Evolutionary conservation across 2,888 invertebrate genomes (phyloP), one percentile per base, ranked within the genome.

Genomic region (Folsomia manolachei): DNA sequence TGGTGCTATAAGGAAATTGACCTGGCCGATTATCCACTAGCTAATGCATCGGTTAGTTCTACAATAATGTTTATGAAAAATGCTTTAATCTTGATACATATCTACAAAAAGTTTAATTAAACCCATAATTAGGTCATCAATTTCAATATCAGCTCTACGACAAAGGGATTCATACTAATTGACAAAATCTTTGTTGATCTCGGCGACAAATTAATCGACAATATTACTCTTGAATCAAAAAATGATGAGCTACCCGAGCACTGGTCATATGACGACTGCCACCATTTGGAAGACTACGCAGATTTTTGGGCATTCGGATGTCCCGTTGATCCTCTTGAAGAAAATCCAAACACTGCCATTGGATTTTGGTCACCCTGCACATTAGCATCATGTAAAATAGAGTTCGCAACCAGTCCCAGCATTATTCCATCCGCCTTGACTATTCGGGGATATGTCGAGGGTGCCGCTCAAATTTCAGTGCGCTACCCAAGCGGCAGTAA

Each of bases 1-100:
- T 56, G 56, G 56, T 56, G 56, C 19, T 56, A 56, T 56, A n/a
- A 56, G 56, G 56, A 56, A n/a, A 56, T 56, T 56, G 56, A 56
- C n/a, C 19, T 56, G 56, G 4, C 56, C n/a, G n/a, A 18, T n/a
- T 7, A 14, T 21, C 56, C 56, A 4, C 11, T 7, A 19, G 11
- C 7, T 7, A 19, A 56, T 56, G 7, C 56, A 56, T 7, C 56
- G 4, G 56, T 56, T 14, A 56, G 39, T 39, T 39, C 14, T 39
- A 14, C 7, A 39, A 39, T 39, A 14, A 39, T 39, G 14, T 39
- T 39, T 39, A 9, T 39, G 39, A 39, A 39, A 39, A 39, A n/a
- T n/a, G n/a, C n/a, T n/a, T n/a, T n/a, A n/a, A n/a, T n/a, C n/a
- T n/a, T n/a, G n/a, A n/a, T n/a, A n/a, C n/a, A n/a, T n/a, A n/a